Base-by-base conservation (phyloP, 2,113 vertebrate genomes). In the Rhodinocichla rosea region DNA sequence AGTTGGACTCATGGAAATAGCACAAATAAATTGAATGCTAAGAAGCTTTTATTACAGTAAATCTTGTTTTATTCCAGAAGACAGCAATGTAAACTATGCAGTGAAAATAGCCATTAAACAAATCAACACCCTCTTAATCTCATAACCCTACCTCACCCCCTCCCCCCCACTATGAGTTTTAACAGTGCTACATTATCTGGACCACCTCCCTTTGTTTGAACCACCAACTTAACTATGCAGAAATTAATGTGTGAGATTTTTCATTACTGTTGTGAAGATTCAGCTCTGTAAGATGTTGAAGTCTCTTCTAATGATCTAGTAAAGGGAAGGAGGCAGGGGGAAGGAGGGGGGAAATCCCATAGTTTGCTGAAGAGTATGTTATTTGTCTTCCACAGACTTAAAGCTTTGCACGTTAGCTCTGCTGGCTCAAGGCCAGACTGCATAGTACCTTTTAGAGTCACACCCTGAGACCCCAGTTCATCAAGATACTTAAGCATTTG, bases 21-120 rank as follows among this genome's bases (percentile, higher is more conserved):
- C 70, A 90, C 17, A 96, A 79, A 94, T 27, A 59, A 80, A 53
- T 63, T 74, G 42, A 85, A 83, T 50, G 27, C 35, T 75, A 44
- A 75, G 50, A 67, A 59, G 88, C n/a, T 68, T 97, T 95, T 84
- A 62, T 94, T 78, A 75, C 15, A 82, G 55, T 79, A 95, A 89
- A 65, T 82, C 67, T 82, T 84, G 44, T 52, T 96, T 81, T 62
- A 84, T 91, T 86, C 84, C n/a, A 78, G 81, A 79, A 96, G 69
- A 68, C 65, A 87, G 44, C 85, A 68, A 88, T 57, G 75, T 93
- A 85, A 76, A 71, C 9, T 64, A 64, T 52, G 39, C 67, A 71
- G 65, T 78, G 88, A 96, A 91, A 67, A 95, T 19, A 56, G 4
- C 59, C 59, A 45, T 92, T 87, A 96, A 94, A 80, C 30, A 92